phyloP scores from a whole-genome alignment of 2,113 vertebrate genomes.

The Proteles cristata region DNA sequence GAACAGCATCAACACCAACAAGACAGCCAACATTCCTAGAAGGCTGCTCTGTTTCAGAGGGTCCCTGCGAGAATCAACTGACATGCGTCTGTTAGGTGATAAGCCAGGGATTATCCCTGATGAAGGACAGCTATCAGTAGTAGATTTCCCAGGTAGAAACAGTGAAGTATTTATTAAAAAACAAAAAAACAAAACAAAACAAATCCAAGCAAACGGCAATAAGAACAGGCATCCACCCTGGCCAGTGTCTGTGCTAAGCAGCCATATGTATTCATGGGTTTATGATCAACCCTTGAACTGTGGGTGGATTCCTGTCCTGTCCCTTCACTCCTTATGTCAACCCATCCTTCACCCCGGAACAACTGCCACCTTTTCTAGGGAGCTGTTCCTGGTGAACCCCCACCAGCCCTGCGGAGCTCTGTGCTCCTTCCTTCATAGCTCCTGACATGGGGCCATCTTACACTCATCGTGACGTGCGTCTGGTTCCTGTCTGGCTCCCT shows the following conservation, averaged over 20 bases:
- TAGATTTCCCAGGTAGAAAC: not conserved
- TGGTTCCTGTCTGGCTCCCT: not conserved
- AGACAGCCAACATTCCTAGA: not conserved
- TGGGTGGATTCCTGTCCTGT: not conserved
- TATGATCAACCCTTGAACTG: not conserved
- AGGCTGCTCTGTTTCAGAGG: not conserved
- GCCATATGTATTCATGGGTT: not conserved
- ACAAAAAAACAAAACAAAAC: not conserved
- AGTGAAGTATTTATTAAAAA: not conserved
- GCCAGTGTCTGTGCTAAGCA: not conserved
- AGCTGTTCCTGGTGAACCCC: not conserved
- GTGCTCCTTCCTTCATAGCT: not conserved
- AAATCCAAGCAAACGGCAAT: not conserved
- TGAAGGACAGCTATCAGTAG: rapidly evolving
- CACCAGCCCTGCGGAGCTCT: not conserved
- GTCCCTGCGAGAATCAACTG: not conserved
- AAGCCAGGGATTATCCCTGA: not conserved
- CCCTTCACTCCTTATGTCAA: not conserved
- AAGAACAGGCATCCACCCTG: not conserved
- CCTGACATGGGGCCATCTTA: not conserved
- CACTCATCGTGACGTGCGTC: not conserved
- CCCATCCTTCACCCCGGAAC: not conserved
- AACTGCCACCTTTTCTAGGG: not conserved
- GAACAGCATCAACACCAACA: too few relatives aligned
- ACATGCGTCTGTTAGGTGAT: not conserved